phyloP scores from a whole-genome alignment of 2,113 vertebrate species.

The Aramus guarauna region DNA sequence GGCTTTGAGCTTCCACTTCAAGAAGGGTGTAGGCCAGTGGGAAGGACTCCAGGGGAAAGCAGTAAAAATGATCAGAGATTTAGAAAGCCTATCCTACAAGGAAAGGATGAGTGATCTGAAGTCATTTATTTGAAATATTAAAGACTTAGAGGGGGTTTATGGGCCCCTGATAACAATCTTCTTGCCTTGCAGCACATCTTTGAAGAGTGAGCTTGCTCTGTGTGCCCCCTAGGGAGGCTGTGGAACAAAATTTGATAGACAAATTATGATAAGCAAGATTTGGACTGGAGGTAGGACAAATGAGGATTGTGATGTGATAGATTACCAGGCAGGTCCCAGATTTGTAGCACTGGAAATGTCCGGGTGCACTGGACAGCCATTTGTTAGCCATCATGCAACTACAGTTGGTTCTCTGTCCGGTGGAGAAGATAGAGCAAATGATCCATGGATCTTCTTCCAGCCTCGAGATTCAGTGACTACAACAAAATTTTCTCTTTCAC shows the following conservation, averaged over 20 bases:
- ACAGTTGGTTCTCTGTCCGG: background rate
- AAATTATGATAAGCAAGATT: background rate
- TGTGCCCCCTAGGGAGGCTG: background rate
- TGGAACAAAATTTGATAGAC: background rate
- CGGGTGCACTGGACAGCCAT: background rate
- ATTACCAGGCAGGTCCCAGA: background rate
- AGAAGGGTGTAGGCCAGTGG: background rate
- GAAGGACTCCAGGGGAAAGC: background rate
- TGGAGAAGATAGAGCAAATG: background rate
- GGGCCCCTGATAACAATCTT: background rate
- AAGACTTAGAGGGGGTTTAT: background rate
- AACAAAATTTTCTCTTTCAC: background rate
- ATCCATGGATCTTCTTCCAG: background rate
- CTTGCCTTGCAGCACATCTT: background rate
- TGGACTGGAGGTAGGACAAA: background rate
- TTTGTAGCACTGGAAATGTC: background rate
- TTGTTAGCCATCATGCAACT: background rate
- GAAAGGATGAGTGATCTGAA: slow-evolving; percentile 7
- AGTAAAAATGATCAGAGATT: slow-evolving; percentile 1
- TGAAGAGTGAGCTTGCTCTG: background rate
- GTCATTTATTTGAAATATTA: background rate
- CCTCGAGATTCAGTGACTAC: background rate
- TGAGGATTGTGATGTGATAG: background rate
- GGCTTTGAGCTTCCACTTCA: slow-evolving; percentile 28
- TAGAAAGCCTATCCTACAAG: background rate